Evolutionary conservation across 2,113 vertebrate species (phyloP).

Genomic region (Oncorhynchus nerka): DNA sequence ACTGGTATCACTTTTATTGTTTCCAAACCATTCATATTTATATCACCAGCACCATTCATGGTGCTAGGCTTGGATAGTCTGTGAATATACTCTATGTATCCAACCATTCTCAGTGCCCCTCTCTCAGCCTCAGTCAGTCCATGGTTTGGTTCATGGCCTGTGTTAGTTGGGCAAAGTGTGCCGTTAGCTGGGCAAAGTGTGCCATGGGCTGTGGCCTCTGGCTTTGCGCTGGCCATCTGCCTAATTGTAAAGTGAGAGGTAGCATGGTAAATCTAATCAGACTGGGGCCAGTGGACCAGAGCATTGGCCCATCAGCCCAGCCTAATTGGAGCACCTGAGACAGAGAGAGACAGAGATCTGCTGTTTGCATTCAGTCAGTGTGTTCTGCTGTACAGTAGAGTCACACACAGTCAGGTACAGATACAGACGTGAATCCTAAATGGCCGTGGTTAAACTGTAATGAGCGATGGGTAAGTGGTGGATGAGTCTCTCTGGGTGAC

Average conservation of each 20-base stretch:
- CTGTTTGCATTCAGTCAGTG: background rate
- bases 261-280: conserved; percentile 58
- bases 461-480: conserved; percentile 32
- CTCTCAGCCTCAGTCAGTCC: background rate
- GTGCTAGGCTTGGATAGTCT: background rate
- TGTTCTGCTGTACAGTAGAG: too few species aligned
- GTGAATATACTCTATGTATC: background rate
- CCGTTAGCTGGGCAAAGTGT: background rate
- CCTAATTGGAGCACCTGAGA: conserved; percentile 29
- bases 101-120: background rate
- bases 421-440: conserved; percentile 19
- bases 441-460: conserved; percentile 43
- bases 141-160: background rate
- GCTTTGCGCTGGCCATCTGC: conserved; percentile 49
- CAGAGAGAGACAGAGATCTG: background rate
- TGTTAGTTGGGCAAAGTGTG: background rate
- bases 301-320: conserved; percentile 16
- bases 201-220: conserved; percentile 36
- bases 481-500: conserved; percentile 6
- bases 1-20: background rate
- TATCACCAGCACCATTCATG: background rate
- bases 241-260: conserved; percentile 47
- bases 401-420: background rate
- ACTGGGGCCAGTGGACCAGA: conserved; percentile 28
- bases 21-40: background rate